phyloP scores from a whole-genome alignment of 2,797 vertebrate genomes.

The Eupleurogrammus muticus region DNA sequence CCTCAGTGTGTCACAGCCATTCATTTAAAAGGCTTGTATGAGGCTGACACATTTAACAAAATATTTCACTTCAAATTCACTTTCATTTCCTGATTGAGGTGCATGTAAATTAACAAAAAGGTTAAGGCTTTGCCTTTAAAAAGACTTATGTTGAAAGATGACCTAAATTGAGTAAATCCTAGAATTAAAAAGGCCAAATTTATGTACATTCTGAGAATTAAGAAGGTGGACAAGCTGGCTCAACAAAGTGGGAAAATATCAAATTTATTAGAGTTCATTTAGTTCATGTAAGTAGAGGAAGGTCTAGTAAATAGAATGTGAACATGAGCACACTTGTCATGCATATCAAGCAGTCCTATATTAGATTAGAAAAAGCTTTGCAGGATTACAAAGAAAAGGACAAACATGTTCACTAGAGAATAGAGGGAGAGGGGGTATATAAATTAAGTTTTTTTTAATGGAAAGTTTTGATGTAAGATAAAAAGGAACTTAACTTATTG shows the following conservation, averaged over 20 bases:
- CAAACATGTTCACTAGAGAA: too few species aligned
- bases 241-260: not conserved
- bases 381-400: not conserved
- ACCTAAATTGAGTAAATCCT: not conserved
- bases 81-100: not conserved
- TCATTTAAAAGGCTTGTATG: too few species aligned
- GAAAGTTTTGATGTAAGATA: not conserved
- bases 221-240: not conserved
- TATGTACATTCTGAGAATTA: not conserved
- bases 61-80: not conserved
- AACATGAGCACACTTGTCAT: not conserved
- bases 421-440: not conserved
- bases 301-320: not conserved
- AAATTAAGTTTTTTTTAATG: not conserved
- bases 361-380: not conserved
- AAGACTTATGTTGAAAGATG: too few species aligned
- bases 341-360: not conserved
- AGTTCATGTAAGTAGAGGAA: not conserved
- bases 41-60: not conserved
- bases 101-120: not conserved
- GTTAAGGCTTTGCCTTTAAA: too few species aligned
- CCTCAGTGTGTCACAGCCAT: too few species aligned
- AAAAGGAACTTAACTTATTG: not conserved
- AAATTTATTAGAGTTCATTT: not conserved
- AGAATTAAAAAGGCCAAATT: not conserved